A percentile compares a stretch with the other conserved stretches of the same genome.
Conservation (phyloP, 2,888 invertebrate species). For the Ametastegia equiseti region DNA sequence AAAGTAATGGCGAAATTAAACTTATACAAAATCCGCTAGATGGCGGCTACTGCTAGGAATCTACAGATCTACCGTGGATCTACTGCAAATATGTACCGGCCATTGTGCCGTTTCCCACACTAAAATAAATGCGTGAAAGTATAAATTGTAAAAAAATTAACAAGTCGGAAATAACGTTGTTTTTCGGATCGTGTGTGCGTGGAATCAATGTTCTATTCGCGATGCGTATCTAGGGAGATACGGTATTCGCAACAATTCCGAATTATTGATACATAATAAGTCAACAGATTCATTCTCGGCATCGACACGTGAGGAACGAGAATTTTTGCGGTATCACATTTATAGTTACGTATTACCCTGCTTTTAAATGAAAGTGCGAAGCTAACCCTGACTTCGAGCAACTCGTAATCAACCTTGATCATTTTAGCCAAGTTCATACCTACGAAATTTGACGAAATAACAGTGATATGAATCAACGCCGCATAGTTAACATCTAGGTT, state of each 20-base stretch:
- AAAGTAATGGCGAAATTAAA: too few species aligned
- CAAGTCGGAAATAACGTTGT: neutral
- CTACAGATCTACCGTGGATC: too few species aligned
- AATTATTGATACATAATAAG: neutral
- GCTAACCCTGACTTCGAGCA: neutral
- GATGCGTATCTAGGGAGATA: neutral
- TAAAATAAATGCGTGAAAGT: neutral
- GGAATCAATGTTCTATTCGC: neutral
- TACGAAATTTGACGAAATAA: neutral
- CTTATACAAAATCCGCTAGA: neutral
- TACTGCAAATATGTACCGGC: neutral
- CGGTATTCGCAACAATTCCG: neutral
- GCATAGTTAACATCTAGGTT: neutral
- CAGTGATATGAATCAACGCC: neutral
- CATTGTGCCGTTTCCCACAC: neutral
- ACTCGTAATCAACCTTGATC: neutral
- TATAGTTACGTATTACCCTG: neutral
- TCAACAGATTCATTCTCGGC: neutral
- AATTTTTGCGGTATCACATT: neutral
- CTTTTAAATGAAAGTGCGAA: conserved; percentile 13
- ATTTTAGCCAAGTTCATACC: neutral
- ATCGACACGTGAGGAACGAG: conserved; percentile 1
- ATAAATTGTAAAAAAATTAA: neutral
- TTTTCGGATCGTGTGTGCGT: neutral
- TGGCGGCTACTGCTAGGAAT: neutral